Evolutionary conservation across 1,140 invertebrate genomes (phyloP).

Genomic region (Spodoptera litura): DNA sequence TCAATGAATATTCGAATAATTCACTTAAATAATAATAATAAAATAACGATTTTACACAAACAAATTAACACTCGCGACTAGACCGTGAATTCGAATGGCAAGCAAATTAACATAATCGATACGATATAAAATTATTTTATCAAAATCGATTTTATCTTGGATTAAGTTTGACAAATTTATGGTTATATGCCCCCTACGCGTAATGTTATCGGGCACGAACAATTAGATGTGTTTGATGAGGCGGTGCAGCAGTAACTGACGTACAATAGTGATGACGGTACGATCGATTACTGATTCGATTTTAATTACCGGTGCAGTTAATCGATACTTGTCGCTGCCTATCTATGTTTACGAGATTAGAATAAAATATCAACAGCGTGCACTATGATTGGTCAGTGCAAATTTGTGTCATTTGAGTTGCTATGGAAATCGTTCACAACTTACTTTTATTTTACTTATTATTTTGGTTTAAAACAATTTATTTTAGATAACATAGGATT

Average conservation of each 20-base stretch:
- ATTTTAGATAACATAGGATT: too few relatives aligned
- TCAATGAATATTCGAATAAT: background rate
- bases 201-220: background rate
- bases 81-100: background rate
- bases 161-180: conserved; percentile 27
- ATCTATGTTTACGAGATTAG: conserved; percentile 8
- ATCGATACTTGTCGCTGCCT: background rate
- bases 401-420: too few relatives aligned
- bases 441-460: too few relatives aligned
- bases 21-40: background rate
- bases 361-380: background rate
- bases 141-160: conserved; percentile 21
- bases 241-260: conserved; percentile 12
- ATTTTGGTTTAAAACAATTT: too few relatives aligned
- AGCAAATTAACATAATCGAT: conserved; percentile 26
- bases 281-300: conserved; percentile 28
- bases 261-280: background rate
- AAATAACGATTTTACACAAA: background rate
- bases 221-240: conserved; percentile 1
- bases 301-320: conserved; percentile 21
- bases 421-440: too few relatives aligned
- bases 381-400: too few relatives aligned
- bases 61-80: conserved; percentile 13
- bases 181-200: conserved; percentile 17
- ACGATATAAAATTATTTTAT: conserved; percentile 12